phyloP scores from a whole-genome alignment of 2,888 invertebrate genomes.

The Mechanitis mazaeus region DNA sequence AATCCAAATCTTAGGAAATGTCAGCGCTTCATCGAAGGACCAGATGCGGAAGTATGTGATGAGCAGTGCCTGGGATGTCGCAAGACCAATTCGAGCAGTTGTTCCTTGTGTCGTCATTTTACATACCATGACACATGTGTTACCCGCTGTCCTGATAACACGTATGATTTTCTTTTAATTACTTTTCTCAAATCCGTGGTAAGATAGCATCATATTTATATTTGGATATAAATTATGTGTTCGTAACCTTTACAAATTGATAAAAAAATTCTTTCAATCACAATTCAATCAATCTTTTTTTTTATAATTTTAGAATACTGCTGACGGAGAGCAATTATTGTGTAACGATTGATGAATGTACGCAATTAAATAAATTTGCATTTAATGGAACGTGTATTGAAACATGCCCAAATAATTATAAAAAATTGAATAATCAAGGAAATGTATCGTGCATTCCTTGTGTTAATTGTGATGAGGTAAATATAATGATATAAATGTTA shows the following conservation, averaged over 20 bases:
- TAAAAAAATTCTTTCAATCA: too few relatives aligned
- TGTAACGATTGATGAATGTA: slow-evolving; percentile 82
- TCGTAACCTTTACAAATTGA: too few relatives aligned
- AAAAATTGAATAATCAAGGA: slow-evolving; percentile 26
- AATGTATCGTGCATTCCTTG: slow-evolving; percentile 43
- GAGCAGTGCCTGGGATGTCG: slow-evolving; percentile 89
- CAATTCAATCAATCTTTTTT: background rate
- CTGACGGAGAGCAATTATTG: slow-evolving; percentile 80
- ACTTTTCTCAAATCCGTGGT: background rate
- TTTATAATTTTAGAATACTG: slow-evolving; percentile 54
- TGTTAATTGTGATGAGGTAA: slow-evolving; percentile 37
- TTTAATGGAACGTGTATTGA: slow-evolving; percentile 80
- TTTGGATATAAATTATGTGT: too few relatives aligned
- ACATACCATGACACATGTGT: slow-evolving; percentile 77
- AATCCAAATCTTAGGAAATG: slow-evolving; percentile 54
- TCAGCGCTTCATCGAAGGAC: slow-evolving; percentile 62
- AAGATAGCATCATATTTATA: too few relatives aligned
- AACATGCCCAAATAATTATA: slow-evolving; percentile 51
- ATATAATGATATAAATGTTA: slow-evolving; percentile 17
- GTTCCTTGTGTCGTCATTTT: slow-evolving; percentile 81
- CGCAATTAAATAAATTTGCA: slow-evolving; percentile 67
- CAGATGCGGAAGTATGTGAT: slow-evolving; percentile 78
- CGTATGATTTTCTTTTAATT: slow-evolving; percentile 72
- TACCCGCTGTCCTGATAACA: slow-evolving; percentile 79
- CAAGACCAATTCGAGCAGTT: slow-evolving; percentile 67